A percentile compares a stretch with the other conserved stretches of the same genome.
phyloP scores from a whole-genome alignment of 2,888 invertebrate species.

The Charanyca ferruginea region DNA sequence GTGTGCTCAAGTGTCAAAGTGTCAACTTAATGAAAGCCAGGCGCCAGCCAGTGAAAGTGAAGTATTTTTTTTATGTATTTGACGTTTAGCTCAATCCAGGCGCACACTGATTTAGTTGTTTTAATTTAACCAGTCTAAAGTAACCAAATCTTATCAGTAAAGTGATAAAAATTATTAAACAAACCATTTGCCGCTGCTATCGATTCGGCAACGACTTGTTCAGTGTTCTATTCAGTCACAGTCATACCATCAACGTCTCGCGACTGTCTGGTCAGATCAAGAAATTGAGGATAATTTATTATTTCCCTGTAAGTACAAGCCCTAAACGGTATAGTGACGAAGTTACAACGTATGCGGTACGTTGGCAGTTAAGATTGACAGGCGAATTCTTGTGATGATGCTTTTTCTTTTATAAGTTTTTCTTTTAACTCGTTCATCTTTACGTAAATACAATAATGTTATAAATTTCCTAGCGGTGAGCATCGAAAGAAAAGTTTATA shows the following conservation, averaged over 20 bases:
- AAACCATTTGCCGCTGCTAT: slow-evolving; percentile 28
- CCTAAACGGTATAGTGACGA: slow-evolving; percentile 21
- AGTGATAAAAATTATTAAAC: slow-evolving; percentile 54
- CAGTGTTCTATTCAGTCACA: slow-evolving; percentile 36
- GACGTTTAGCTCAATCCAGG: slow-evolving; percentile 17
- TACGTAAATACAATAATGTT: not conserved
- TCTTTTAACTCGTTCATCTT: not conserved
- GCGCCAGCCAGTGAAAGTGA: slow-evolving; percentile 18
- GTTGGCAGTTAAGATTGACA: slow-evolving; percentile 8
- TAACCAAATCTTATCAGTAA: slow-evolving; percentile 50
- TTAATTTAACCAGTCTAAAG: slow-evolving; percentile 23
- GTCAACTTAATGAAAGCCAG: too few relatives aligned
- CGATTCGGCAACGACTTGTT: not conserved
- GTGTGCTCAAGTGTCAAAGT: too few relatives aligned
- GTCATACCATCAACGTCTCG: slow-evolving; percentile 19
- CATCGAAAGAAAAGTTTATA: too few relatives aligned
- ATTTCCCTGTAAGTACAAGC: slow-evolving; percentile 33
- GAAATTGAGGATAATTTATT: slow-evolving; percentile 32
- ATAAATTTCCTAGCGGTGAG: too few relatives aligned
- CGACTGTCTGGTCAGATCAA: slow-evolving; percentile 17
- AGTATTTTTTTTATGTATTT: not conserved
- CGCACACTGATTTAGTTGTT: slow-evolving; percentile 31
- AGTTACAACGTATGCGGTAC: slow-evolving; percentile 14
- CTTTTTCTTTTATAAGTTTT: not conserved
- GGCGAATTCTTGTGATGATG: not conserved